A percentile compares a stretch with the other conserved stretches of the same genome.
Evolutionary conservation across 2,888 invertebrate species (phyloP).

Genomic region (Ypsolopha scabrella): DNA sequence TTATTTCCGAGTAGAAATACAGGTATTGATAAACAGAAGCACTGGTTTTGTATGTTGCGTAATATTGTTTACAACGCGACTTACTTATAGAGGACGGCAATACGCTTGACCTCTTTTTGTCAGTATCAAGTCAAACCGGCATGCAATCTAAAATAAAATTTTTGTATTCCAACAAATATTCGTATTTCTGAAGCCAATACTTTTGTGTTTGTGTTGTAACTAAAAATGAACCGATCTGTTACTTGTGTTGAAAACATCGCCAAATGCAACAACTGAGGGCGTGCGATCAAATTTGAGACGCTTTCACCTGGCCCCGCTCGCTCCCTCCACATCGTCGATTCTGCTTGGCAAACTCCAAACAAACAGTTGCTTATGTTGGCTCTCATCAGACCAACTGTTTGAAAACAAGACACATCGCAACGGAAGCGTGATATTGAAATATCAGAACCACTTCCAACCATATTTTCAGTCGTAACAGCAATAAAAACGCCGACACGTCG

Average conservation of each 20-base stretch:
- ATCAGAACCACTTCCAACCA: neutral
- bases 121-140: neutral
- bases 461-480: neutral
- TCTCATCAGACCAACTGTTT: neutral
- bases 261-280: slow-evolving; percentile 35
- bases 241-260: slow-evolving; percentile 25
- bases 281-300: slow-evolving; percentile 50
- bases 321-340: slow-evolving; percentile 9
- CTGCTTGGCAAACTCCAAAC: too few relatives aligned
- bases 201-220: neutral
- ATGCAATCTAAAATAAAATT: neutral
- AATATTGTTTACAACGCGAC: slow-evolving; percentile 13
- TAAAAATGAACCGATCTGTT: neutral
- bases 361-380: too few relatives aligned
- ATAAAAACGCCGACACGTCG: neutral
- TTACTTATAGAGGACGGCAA: neutral
- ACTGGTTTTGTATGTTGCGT: slow-evolving; percentile 14
- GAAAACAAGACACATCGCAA: neutral
- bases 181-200: neutral
- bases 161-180: neutral
- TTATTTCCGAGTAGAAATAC: neutral
- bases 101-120: slow-evolving; percentile 2
- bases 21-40: neutral
- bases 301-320: slow-evolving; percentile 43
- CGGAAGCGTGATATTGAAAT: neutral